phyloP scores from a whole-genome alignment of 2,888 invertebrate genomes.

The Thelaira solivaga region DNA sequence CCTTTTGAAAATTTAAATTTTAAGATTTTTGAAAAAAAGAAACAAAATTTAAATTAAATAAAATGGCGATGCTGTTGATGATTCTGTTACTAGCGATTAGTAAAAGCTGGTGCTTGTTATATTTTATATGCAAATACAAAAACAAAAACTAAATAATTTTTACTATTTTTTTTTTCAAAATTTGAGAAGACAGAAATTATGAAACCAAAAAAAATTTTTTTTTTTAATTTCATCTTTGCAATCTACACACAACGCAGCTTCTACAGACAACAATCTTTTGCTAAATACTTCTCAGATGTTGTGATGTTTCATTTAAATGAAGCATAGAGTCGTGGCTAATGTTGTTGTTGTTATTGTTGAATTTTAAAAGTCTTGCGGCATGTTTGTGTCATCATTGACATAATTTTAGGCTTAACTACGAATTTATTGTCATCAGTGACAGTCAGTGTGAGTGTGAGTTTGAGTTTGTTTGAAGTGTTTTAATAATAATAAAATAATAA shows the following conservation, averaged over 20 bases:
- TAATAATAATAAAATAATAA: conserved; percentile 8
- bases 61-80: no score
- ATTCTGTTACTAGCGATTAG: no score
- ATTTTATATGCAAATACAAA: no score
- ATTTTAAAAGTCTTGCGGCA: conserved; percentile 63
- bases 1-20: no score
- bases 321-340: no score
- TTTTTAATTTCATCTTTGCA: conserved; percentile 35
- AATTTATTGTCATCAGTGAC: conserved; percentile 43
- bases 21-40: no score
- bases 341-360: conserved; percentile 6
- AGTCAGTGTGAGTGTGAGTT: not conserved
- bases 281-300: not conserved
- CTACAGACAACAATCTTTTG: not conserved
- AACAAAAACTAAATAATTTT: no score
- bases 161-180: not conserved
- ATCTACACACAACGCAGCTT: not conserved
- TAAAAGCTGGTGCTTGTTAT: no score
- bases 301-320: conserved; percentile 15
- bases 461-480: not conserved
- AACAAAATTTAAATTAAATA: no score
- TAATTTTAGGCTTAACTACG: conserved; percentile 64
- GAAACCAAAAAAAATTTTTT: conserved; percentile 7
- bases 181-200: conserved; percentile 21
- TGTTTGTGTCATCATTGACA: conserved; percentile 67